Evolutionary conservation across 2,797 vertebrate genomes (phyloP).

Genomic region (Champsocephalus gunnari): DNA sequence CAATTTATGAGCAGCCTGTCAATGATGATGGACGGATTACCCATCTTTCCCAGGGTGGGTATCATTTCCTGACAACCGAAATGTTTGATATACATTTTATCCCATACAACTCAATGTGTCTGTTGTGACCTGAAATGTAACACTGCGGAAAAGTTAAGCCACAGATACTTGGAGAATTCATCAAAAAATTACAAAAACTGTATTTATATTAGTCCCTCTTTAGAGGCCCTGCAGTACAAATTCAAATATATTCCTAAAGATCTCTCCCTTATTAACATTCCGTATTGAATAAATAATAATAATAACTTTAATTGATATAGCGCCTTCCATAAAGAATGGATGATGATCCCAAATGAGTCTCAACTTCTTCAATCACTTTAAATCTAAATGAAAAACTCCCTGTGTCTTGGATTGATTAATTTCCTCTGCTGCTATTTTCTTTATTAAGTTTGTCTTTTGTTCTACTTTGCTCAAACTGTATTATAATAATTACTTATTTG

Average conservation of each 20-base stretch:
- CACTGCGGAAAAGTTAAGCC: background rate
- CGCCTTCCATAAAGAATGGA: too few species aligned
- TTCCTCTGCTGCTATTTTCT: conserved; percentile 9
- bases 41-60: background rate
- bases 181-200: background rate
- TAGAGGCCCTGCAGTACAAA: background rate
- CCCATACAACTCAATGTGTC: conserved; percentile 5
- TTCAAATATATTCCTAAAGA: background rate
- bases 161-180: background rate
- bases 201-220: conserved; percentile 13
- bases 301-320: too few species aligned
- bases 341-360: conserved; percentile 10
- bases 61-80: conserved; percentile 16
- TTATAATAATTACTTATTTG: background rate
- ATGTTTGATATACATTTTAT: conserved; percentile 20
- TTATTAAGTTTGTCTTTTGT: conserved; percentile 9
- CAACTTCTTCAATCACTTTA: background rate
- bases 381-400: conserved; percentile 22
- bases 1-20: conserved; percentile 15
- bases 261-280: background rate
- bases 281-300: background rate
- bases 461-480: background rate
- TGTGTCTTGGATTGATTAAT: background rate
- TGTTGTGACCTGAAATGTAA: background rate
- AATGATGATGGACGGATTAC: background rate